phyloP scores from a whole-genome alignment of 2,888 invertebrate genomes.

The Clistopyga incitator region DNA sequence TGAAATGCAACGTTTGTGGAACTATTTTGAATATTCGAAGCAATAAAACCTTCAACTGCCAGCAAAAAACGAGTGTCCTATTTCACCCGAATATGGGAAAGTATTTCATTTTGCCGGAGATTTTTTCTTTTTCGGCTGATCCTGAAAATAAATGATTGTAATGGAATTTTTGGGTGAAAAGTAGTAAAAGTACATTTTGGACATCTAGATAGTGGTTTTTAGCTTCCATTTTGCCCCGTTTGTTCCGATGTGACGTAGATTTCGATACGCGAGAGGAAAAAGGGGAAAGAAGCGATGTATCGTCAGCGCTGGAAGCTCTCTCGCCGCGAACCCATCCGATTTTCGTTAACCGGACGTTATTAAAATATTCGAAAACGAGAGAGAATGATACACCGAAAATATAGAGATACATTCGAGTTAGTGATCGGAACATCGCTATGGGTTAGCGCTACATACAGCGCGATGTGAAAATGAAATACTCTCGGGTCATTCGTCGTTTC shows the following conservation, averaged over 20 bases:
- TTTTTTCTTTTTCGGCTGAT: no score
- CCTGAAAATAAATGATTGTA: no score
- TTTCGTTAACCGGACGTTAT: slow-evolving; percentile 73
- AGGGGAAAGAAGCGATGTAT: slow-evolving; percentile 41
- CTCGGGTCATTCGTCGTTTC: slow-evolving; percentile 66
- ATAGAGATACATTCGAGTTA: slow-evolving; percentile 1
- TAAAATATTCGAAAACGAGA: slow-evolving; percentile 71
- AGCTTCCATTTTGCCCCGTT: no score
- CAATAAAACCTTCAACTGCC: no score
- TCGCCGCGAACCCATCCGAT: slow-evolving; percentile 31
- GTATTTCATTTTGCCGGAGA: no score
- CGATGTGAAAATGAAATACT: slow-evolving; percentile 50
- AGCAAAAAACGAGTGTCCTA: no score
- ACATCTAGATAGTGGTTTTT: no score
- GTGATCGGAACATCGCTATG: slow-evolving; percentile 3
- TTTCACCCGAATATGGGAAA: no score
- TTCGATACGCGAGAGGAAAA: background rate
- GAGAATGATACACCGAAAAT: slow-evolving; percentile 27
- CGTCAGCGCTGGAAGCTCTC: slow-evolving; percentile 8
- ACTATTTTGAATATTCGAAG: no score
- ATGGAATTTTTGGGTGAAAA: no score
- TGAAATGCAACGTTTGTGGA: no score
- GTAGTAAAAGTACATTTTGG: background rate
- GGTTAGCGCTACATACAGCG: slow-evolving; percentile 5
- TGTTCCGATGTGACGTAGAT: background rate